These are phyloP conservation scores for Epinephelus cyanopodus DNA, from an alignment of 2,113 vertebrate genomes.

Conservation along the genomic window DNA sequence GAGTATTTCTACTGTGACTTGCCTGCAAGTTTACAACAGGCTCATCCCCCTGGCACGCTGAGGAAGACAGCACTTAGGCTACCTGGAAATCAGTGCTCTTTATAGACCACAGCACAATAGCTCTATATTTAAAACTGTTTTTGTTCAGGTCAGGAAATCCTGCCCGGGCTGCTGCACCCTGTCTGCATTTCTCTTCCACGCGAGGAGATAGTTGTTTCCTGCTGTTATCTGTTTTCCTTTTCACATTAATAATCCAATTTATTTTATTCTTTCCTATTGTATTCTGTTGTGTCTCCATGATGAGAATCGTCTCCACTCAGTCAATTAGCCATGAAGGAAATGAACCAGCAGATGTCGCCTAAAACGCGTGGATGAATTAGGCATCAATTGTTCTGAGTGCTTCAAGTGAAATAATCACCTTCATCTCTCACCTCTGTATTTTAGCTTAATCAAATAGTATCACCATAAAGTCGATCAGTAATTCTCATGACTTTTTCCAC, in stretches of 20 bases:
- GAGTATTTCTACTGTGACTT: too few species aligned
- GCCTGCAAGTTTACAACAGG: background rate
- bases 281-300: background rate
- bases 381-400: background rate
- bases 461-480: background rate
- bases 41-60: background rate
- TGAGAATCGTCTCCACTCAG: accelerated
- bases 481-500: too few species aligned
- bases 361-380: conserved; percentile 2
- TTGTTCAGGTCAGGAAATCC: conserved; percentile 47
- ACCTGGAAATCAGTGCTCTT: background rate
- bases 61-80: background rate
- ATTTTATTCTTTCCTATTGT: background rate
- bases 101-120: conserved; percentile 7
- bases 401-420: background rate
- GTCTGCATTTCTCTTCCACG: background rate
- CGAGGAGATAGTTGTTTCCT: conserved; percentile 28
- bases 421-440: background rate
- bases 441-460: background rate
- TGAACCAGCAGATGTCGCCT: conserved; percentile 72
- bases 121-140: conserved; percentile 38
- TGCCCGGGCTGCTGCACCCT: background rate
- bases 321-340: background rate
- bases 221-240: background rate
- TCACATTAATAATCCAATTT: too few species aligned